phyloP scores from a whole-genome alignment of 2,888 invertebrate genomes.

The Abrostola triplasia region DNA sequence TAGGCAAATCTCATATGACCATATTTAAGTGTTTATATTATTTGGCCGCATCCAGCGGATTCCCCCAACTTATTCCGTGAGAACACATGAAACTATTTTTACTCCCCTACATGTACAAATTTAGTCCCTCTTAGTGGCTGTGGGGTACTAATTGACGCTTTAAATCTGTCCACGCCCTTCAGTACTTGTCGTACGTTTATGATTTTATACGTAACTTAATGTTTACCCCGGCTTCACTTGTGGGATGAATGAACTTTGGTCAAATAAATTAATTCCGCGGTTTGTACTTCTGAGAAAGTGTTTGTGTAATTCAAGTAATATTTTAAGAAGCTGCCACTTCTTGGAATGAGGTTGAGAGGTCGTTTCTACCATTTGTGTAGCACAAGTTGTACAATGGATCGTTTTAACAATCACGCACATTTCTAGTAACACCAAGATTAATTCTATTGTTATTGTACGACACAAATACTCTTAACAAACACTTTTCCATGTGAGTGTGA shows the following conservation, averaged over 20 bases:
- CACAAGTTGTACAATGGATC: no score
- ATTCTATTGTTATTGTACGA: no score
- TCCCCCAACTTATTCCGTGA: slow-evolving; percentile 37
- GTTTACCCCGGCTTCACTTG: slow-evolving; percentile 23
- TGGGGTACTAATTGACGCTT: slow-evolving; percentile 82
- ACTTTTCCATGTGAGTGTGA: no score
- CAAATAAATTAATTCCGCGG: slow-evolving; percentile 11
- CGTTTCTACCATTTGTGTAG: no score
- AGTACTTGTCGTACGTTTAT: slow-evolving; percentile 62
- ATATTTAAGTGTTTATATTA: background rate
- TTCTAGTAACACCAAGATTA: no score
- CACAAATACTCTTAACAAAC: no score
- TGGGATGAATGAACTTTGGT: slow-evolving; percentile 48
- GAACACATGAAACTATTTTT: slow-evolving; percentile 77
- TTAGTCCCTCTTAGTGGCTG: slow-evolving; percentile 72
- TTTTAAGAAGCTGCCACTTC: no score
- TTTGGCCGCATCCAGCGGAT: slow-evolving; percentile 56
- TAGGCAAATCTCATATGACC: no score
- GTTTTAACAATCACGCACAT: no score
- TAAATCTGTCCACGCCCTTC: slow-evolving; percentile 80
- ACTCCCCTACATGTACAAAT: slow-evolving; percentile 72
- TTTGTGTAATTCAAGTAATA: background rate
- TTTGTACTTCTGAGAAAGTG: background rate
- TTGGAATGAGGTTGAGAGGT: no score
- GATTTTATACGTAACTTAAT: slow-evolving; percentile 55